A percentile compares a stretch with the other conserved stretches of the same genome.
Evolutionary conservation across 2,888 invertebrate species (phyloP).

Genomic region (Spatulosminthurus flaviceps): DNA sequence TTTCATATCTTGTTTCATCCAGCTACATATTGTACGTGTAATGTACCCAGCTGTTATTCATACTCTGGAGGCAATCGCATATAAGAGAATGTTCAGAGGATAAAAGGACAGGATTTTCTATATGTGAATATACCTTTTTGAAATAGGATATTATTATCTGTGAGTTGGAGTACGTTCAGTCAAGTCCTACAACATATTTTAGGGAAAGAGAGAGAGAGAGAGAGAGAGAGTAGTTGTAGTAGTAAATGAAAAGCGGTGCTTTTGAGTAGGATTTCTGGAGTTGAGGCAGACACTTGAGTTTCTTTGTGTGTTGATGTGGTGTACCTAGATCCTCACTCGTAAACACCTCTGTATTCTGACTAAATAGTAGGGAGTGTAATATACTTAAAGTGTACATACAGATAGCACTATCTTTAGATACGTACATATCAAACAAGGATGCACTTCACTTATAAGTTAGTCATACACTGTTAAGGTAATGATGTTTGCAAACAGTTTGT

Average conservation of each 20-base stretch:
- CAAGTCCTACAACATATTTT: background rate
- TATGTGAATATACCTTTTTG: too few species aligned
- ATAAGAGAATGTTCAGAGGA: too few species aligned
- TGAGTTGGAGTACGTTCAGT: background rate
- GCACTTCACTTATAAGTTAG: background rate
- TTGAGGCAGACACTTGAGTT: slow-evolving; percentile 27
- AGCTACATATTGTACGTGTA: too few species aligned
- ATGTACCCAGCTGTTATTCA: too few species aligned
- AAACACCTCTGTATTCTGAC: background rate
- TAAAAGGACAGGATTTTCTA: too few species aligned
- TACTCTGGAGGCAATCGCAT: too few species aligned
- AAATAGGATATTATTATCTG: too few species aligned
- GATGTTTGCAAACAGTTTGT: slow-evolving; percentile 49
- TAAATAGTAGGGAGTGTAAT: background rate
- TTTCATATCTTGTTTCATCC: too few species aligned
- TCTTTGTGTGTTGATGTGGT: slow-evolving; percentile 10
- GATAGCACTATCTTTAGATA: too few species aligned
- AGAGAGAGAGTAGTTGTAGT: background rate
- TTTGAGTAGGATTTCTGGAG: background rate
- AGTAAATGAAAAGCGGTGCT: background rate
- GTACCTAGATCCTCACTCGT: background rate
- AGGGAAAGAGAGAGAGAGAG: background rate
- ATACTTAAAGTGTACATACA: background rate
- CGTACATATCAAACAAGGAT: too few species aligned
- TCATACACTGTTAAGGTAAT: slow-evolving; percentile 19